Evolutionary conservation across 1,140 invertebrate species (phyloP), one percentile per base, ranked within the genome.

Genomic region (Sycophaga agraensis): DNA sequence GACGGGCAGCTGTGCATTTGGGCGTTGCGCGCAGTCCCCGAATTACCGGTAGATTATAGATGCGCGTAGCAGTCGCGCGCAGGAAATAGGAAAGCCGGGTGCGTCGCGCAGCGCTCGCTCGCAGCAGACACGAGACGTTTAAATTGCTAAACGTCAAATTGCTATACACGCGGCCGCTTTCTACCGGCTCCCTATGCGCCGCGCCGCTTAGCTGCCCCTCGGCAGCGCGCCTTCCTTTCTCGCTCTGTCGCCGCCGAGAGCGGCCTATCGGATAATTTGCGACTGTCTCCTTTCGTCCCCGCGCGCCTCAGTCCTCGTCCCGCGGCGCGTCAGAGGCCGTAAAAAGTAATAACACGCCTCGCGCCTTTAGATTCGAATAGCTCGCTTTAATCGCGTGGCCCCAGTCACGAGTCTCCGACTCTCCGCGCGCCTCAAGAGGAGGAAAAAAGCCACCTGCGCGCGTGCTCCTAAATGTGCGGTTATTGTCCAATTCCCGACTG

Each of bases 101-200:
- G 28, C 28, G 4, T 11, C 5, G 28, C 28, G 28, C 4, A 31
- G 28, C 5, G 28, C 28, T 4, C 4, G 11, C 5, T 31, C 11
- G 28, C 28, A 31, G 28, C 28, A 31, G 28, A 31, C 28, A 31
- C 28, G 71, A 73, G 76, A 76, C 75, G 72, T 75, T 78, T 77
- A 39, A 75, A 75, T 74, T 67, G 71, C 73, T 78, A 78, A 78
- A 75, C 76, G 67, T 75, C 73, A 71, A 79, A 79, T 79, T 78
- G 75, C 40, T 35, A 22, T 24, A 40, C 12, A 17, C 43, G 9
- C 11, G 11, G 6, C 5, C 19, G 37, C 40, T 19, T n/a, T 40
- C 69, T 66, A 65, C 61, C 61, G 69, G 69, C 59, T 70, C 65
- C 70, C 64, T 64, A 16, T 22, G 7, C 16, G 28, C 12, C 55